Base-by-base conservation (phyloP, 2,888 invertebrate species). In the Pristionchus maxplancki region DNA sequence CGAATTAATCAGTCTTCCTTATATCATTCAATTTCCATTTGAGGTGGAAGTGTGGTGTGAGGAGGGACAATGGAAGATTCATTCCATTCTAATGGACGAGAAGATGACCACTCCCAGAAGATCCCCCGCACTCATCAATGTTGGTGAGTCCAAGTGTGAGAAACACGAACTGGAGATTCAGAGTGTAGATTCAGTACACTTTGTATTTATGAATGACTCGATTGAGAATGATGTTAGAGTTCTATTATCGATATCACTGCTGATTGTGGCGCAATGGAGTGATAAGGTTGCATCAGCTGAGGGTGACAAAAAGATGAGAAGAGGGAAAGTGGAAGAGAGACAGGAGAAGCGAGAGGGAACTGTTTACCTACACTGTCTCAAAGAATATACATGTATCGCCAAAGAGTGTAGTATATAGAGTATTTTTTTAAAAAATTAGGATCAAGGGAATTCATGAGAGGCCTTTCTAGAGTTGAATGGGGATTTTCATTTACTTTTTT, bases 241-340 rank as follows among this genome's bases (percentile, higher is more conserved):
- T 71, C 71, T 40, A 37, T 24, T 71, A 37, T 40, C 31, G 37
- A 71, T 20, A 37, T 34, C 4, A 8, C 37, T 34, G 58, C 13
- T 71, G 71, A 71, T 71, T 48, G 48, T 48, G 78, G 9, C 78
- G 78, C 28, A 78, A 78, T 11, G 9, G 40, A 48, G 44, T 78
- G 78, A 48, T 78, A 78, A 78, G 78, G 78, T 78, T 78, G 78
- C 44, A 11, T 78, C 78, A 78, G 78, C 48, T 78, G 78, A 48
- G n/a, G 78, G 44, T 71, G 37, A 71, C 6, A n/a, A 78, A 9
- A 4, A 67, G 31, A 67, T 13, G n/a, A n/a, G n/a, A n/a, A 67
- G 34, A 67, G 74, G 8, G 44, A 78, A 34, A 48, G n/a, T n/a
- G n/a, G 74, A 44, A n/a, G 34, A 34, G 64, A 28, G n/a, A 31